phyloP scores from a whole-genome alignment of 2,888 invertebrate species.

The Protula sp. region DNA sequence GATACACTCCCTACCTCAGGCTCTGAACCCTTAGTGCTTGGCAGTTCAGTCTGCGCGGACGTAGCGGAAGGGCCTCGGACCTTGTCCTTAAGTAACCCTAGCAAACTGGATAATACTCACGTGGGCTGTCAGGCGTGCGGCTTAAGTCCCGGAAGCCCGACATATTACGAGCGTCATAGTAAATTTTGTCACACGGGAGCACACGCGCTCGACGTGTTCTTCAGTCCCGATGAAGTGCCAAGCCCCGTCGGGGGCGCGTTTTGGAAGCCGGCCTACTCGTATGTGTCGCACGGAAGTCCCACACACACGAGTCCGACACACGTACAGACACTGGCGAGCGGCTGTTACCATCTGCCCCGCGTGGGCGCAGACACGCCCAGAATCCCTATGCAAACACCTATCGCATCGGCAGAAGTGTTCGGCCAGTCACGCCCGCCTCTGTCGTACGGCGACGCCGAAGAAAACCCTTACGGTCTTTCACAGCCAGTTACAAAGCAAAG shows the following conservation, averaged over 20 bases:
- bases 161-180: slow-evolving; percentile 19
- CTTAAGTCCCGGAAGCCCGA: slow-evolving; percentile 23
- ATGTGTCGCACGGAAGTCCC: not conserved
- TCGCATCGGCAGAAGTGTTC: too few relatives aligned
- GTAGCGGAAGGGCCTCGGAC: not conserved
- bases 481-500: too few relatives aligned
- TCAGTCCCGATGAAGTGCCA: slow-evolving; percentile 25
- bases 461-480: too few relatives aligned
- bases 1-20: not conserved
- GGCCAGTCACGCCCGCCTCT: too few relatives aligned
- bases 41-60: not conserved
- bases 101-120: not conserved
- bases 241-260: slow-evolving; percentile 2
- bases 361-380: slow-evolving; percentile 1
- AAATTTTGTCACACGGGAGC: slow-evolving; percentile 27
- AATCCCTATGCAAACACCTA: not conserved
- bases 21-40: not conserved
- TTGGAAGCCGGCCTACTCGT: not conserved
- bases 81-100: slow-evolving; percentile 2
- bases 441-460: too few relatives aligned
- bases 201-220: slow-evolving; percentile 28
- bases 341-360: not conserved
- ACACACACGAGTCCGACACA: too few relatives aligned
- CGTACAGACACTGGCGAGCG: not conserved
- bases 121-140: slow-evolving; percentile 7